These are phyloP conservation scores for Limnephilus marmoratus DNA, from an alignment of 2,888 invertebrate genomes.

Conservation along the genomic window DNA sequence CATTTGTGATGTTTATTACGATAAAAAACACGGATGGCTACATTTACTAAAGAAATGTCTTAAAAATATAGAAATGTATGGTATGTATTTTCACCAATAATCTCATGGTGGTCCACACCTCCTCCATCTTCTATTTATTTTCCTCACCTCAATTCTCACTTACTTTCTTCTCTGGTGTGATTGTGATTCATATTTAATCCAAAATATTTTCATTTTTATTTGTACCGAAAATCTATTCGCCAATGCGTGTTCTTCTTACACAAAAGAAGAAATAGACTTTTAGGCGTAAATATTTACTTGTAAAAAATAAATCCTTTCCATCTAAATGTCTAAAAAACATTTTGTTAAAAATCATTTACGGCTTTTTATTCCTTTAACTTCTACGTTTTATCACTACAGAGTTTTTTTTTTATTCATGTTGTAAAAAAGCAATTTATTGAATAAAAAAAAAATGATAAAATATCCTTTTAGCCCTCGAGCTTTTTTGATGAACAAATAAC, in stretches of 20 bases:
- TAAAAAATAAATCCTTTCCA: not conserved
- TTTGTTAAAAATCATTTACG: not conserved
- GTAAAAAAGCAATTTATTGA: too few relatives aligned
- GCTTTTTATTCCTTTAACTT: not conserved
- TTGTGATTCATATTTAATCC: too few relatives aligned
- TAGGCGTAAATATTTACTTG: not conserved
- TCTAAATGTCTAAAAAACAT: not conserved
- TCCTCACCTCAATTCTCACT: not conserved
- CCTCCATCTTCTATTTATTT: not conserved
- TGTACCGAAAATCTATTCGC: not conserved
- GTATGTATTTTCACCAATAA: not conserved
- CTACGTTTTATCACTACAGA: too few relatives aligned
- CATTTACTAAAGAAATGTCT: too few relatives aligned
- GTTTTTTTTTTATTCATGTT: too few relatives aligned
- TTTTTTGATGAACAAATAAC: too few relatives aligned
- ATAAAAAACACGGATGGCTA: too few relatives aligned
- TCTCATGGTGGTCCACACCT: not conserved
- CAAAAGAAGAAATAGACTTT: not conserved
- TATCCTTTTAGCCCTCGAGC: too few relatives aligned
- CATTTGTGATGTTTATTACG: too few relatives aligned
- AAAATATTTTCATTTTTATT: not conserved
- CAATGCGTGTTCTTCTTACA: not conserved
- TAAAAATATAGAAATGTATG: too few relatives aligned
- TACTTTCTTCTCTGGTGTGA: not conserved
- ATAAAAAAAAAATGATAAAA: too few relatives aligned